Base-by-base conservation (phyloP, 2,888 invertebrate genomes). In the Aelia acuminata region DNA sequence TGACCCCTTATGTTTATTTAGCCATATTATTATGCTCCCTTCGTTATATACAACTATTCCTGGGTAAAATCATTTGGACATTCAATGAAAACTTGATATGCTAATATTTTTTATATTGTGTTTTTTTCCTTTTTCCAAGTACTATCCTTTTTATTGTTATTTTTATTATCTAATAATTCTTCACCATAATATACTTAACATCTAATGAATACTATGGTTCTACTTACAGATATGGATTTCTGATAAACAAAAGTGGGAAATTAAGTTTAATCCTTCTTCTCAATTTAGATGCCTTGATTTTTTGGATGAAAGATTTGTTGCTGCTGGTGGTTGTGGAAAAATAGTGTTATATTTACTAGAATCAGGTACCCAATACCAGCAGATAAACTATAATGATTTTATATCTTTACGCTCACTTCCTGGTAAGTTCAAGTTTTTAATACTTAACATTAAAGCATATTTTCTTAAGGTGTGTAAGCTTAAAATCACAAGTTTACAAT, bases 331-430 rank as follows among this genome's bases (percentile, higher is more conserved):
- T 47, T n/a, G 0, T 11, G 43, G 8, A 13, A 43, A 80, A n/a
- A 47, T 80, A 43, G 39, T 80, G n/a, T 80, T 80, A n/a, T 80
- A 43, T 80, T 80, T 80, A n/a, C n/a, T n/a, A 43, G 43, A 39
- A 2, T 18, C 80, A 5, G 80, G 80, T n/a, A 11, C 43, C 13
- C 2, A 35, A 22, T 39, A 43, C 43, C 22, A n/a, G n/a, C 80
- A 80, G 43, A 43, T 80, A 11, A 80, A 80, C n/a, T 80, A 47
- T 80, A 43, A 80, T n/a, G 80, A 80, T 35, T 80, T 80, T 47
- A 80, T 80, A 13, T 80, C 80, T 13, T 47, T 80, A 80, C 80
- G 80, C 8, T 80, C 80, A n/a, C 43, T 80, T 80, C 80, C 80
- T n/a, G 80, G 80, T 80, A 47, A 80, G 80, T 80, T 80, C 13